Evolutionary conservation across 2,797 vertebrate species (phyloP), one percentile per base, ranked within the genome.

Genomic region (Ibycter americanus): DNA sequence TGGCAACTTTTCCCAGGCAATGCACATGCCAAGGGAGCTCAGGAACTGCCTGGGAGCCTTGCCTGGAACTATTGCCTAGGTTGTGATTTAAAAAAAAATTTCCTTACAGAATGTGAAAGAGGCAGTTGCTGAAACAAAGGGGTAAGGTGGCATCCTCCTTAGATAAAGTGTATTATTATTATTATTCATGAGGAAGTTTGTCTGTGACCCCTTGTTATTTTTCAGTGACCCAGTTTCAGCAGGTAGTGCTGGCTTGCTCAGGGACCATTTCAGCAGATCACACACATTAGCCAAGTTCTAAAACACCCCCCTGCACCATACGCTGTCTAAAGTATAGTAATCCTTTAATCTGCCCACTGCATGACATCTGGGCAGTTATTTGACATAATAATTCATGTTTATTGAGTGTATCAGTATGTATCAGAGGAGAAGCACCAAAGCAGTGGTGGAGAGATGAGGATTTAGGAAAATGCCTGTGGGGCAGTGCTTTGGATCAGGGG

Each of bases 311-410:
- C 49, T 90, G 83, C 77, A 95, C 94, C 61, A n/a, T 82, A 94
- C 70, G 36, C 94, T 96, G 71, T 92, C 76, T 97, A 93, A 98
- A 97, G 91, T 96, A 91, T 97, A 97, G 97, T 97, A 97, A 98
- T 97, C 95, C 84, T 92, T 97, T 97, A 97, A 96, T 97, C 92
- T 97, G 52, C 80, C 90, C 92, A 89, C 90, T 95, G 96, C 94
- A 91, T 90, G 97, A 96, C 97, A 97, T 96, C 97, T 97, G 95
- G 67, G 90, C 96, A 96, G 95, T 91, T 94, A 96, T 96, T 97
- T 97, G 95, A 94, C 89, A 51, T 92, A 96, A 65, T 93, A 97
- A 95, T 96, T 97, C 83, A 29, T 92, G 94, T 87, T 36, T 47
- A 94, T 96, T 96, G 70, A 83, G 68, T 51, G 44, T 97, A 93